Conservation (phyloP, 2,888 invertebrate species). For the Blera fallax region DNA sequence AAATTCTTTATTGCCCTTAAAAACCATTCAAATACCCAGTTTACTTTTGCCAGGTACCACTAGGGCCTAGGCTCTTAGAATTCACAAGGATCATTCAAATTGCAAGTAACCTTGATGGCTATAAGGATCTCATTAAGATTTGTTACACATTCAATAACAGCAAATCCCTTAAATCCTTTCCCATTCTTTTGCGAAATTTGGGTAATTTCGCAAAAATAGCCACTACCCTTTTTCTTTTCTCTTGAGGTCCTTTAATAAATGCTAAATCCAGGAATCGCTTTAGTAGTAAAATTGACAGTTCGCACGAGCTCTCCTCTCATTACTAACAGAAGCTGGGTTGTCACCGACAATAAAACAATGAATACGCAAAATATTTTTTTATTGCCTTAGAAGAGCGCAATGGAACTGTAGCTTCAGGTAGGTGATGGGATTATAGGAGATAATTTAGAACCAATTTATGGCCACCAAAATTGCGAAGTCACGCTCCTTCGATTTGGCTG, state of each 20-base stretch:
- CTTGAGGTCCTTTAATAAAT: conserved; percentile 15
- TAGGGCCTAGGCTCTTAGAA: conserved; percentile 8
- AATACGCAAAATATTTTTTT: conserved; percentile 42
- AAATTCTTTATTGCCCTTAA: neutral
- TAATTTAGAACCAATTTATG: conserved; percentile 33
- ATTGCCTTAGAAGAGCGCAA: conserved; percentile 13
- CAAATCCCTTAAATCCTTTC: conserved; percentile 64
- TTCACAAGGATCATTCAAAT: conserved; percentile 10
- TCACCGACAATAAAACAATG: conserved; percentile 40
- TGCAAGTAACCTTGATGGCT: conserved; percentile 31
- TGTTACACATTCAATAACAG: conserved; percentile 51
- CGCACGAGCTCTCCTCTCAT: conserved; percentile 16
- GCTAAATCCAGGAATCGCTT: conserved; percentile 15
- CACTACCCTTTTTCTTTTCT: conserved; percentile 58
- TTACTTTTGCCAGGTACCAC: neutral
- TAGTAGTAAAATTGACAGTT: conserved; percentile 43
- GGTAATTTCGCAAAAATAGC: conserved; percentile 67
- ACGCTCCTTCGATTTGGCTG: conserved; percentile 12
- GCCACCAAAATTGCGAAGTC: conserved; percentile 10
- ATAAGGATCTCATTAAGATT: conserved; percentile 39
- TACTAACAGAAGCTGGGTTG: conserved; percentile 57
- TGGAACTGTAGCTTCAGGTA: conserved; percentile 25
- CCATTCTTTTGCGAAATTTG: conserved; percentile 61
- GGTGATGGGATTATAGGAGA: neutral
- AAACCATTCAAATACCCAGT: neutral